Percentiles rank a stretch among this genome's conserved stretches.
phyloP scores from a whole-genome alignment of 2,113 vertebrate genomes.

The Cavia aperea region DNA sequence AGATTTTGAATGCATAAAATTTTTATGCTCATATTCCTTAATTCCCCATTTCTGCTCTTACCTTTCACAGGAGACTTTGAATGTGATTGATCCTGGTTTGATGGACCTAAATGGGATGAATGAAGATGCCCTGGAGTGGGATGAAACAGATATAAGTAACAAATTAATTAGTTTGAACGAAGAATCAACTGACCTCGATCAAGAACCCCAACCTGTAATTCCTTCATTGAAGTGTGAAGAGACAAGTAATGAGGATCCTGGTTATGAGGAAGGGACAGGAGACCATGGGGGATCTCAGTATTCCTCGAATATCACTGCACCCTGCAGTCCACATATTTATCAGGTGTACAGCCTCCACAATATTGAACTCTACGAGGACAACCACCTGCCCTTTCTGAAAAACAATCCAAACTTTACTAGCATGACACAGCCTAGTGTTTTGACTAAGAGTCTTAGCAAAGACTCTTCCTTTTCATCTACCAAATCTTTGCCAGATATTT shows the following conservation, averaged over 20 bases:
- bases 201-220: slow-evolving; percentile 67
- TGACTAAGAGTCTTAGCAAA: slow-evolving; percentile 87
- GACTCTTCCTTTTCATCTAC: slow-evolving; percentile 92
- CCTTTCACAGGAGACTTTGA: slow-evolving; percentile 82
- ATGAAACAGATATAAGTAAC: slow-evolving; percentile 93
- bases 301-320: slow-evolving; percentile 61
- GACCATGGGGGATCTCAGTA: slow-evolving; percentile 59
- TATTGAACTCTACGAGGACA: slow-evolving; percentile 82
- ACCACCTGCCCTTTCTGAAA: slow-evolving; percentile 74
- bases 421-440: slow-evolving; percentile 72
- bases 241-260: slow-evolving; percentile 52
- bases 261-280: slow-evolving; percentile 65
- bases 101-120: slow-evolving; percentile 83
- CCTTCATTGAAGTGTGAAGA: slow-evolving; percentile 69
- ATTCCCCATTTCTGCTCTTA: neutral
- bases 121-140: slow-evolving; percentile 96
- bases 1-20: slow-evolving; percentile 26
- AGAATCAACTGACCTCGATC: slow-evolving; percentile 78
- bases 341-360: slow-evolving; percentile 91
- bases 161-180: slow-evolving; percentile 83
- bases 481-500: slow-evolving; percentile 89
- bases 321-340: slow-evolving; percentile 79
- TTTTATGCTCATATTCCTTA: neutral
- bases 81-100: slow-evolving; percentile 86
- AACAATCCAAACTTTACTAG: slow-evolving; percentile 66